Evolutionary conservation across 2,113 vertebrate genomes (phyloP).

Genomic region (Brachyistius frenatus): DNA sequence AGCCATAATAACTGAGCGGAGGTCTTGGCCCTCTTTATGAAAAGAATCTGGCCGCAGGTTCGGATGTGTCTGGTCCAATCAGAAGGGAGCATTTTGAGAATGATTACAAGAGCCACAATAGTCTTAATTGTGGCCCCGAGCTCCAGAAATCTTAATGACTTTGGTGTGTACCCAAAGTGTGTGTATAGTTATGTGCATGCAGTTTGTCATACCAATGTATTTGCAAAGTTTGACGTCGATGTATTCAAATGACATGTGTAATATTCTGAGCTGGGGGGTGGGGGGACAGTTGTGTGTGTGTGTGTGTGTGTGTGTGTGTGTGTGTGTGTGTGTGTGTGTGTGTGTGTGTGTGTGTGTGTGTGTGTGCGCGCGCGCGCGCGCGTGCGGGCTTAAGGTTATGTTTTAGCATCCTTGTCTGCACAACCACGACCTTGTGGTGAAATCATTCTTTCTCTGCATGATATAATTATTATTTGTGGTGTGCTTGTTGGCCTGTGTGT

Average conservation of each 20-base stretch:
- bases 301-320: neutral
- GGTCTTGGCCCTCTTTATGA: constrained; percentile 77
- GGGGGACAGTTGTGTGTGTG: neutral
- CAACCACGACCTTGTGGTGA: neutral
- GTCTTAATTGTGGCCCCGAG: constrained; percentile 79
- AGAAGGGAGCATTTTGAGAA: constrained; percentile 65
- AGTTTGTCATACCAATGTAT: constrained; percentile 40
- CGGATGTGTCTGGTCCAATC: constrained; percentile 78
- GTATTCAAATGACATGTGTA: constrained; percentile 38
- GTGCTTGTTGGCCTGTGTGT: constrained; percentile 1
- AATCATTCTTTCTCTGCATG: constrained; percentile 5
- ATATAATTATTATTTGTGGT: constrained; percentile 6
- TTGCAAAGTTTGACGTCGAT: constrained; percentile 20
- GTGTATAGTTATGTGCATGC: constrained; percentile 14
- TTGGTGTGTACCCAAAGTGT: constrained; percentile 54
- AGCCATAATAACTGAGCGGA: constrained; percentile 72
- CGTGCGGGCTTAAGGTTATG: constrained; percentile 6
- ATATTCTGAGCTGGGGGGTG: constrained; percentile 17
- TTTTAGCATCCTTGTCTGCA: neutral
- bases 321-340: neutral
- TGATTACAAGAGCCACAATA: constrained; percentile 77
- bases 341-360: neutral
- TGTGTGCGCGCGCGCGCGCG: neutral
- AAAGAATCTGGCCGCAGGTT: constrained; percentile 75
- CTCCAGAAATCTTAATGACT: constrained; percentile 64